phyloP scores from a whole-genome alignment of 2,888 invertebrate species.

The Drosophila koepferae region DNA sequence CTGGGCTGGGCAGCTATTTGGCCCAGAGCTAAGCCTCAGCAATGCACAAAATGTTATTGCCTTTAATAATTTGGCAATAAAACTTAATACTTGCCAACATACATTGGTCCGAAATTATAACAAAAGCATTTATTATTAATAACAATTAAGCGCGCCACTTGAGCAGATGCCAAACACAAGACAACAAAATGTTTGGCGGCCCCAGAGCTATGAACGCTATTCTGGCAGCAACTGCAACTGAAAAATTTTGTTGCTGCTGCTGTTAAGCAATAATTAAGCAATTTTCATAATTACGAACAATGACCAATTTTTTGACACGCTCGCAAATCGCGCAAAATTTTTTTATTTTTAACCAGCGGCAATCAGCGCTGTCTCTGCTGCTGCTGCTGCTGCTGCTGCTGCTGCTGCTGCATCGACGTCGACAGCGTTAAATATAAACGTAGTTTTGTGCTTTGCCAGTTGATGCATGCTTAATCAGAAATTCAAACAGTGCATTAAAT shows the following conservation, averaged over 20 bases:
- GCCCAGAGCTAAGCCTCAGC: constrained; percentile 47
- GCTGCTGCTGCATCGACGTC: constrained; percentile 19
- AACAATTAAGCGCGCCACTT: constrained; percentile 70
- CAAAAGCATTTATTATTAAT: constrained; percentile 60
- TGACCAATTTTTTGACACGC: constrained; percentile 81
- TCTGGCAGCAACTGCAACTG: constrained; percentile 31
- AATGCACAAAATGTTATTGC: constrained; percentile 63
- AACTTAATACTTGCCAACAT: constrained; percentile 45
- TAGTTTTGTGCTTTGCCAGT: constrained; percentile 47
- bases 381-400: background rate
- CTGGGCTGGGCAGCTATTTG: constrained; percentile 72
- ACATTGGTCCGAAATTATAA: constrained; percentile 48
- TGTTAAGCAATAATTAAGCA: constrained; percentile 81
- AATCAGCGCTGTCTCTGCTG: constrained; percentile 38
- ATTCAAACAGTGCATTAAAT: constrained; percentile 56
- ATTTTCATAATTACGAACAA: constrained; percentile 81
- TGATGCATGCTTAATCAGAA: constrained; percentile 66
- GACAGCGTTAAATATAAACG: constrained; percentile 36
- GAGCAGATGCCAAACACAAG: constrained; percentile 71
- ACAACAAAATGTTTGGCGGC: constrained; percentile 20
- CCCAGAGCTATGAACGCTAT: constrained; percentile 36
- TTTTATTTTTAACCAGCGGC: constrained; percentile 78
- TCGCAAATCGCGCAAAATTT: constrained; percentile 76
- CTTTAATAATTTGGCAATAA: constrained; percentile 75
- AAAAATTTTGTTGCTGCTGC: constrained; percentile 26